phyloP scores from a whole-genome alignment of 2,888 invertebrate species.

The Watsonalla cultraria region DNA sequence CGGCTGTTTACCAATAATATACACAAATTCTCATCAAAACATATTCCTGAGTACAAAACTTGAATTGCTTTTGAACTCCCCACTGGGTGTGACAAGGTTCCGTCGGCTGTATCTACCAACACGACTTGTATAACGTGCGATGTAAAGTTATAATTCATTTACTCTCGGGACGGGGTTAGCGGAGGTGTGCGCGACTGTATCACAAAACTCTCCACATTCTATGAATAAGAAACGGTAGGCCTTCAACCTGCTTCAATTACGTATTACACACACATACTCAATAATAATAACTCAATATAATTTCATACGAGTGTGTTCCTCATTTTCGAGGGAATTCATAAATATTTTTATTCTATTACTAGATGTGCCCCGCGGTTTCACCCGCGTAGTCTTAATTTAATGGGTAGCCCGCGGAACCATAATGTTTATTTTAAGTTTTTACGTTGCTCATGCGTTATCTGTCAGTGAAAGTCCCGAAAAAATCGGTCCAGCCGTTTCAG shows the following conservation, averaged over 20 bases:
- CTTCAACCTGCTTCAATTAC: not conserved
- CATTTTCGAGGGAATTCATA: no score
- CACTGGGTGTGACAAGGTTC: constrained; percentile 10
- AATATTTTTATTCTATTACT: no score
- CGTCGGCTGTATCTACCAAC: constrained; percentile 3
- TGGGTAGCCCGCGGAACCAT: no score
- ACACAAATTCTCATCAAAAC: constrained; percentile 29
- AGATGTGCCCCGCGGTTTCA: no score
- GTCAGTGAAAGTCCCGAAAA: no score
- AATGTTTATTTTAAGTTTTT: no score
- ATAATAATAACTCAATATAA: no score
- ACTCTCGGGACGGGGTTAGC: not conserved
- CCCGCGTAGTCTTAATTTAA: no score
- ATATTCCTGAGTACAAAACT: constrained; percentile 38
- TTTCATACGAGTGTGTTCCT: no score
- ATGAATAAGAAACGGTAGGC: constrained; percentile 37
- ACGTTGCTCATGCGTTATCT: no score
- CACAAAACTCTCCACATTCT: constrained; percentile 33
- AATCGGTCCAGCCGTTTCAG: no score
- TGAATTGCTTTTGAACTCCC: constrained; percentile 36
- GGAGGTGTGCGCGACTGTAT: constrained; percentile 12
- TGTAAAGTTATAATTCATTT: constrained; percentile 6
- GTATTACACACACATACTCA: no score
- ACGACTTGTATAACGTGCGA: constrained; percentile 1
- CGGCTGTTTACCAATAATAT: constrained; percentile 25